phyloP scores from a whole-genome alignment of 2,113 vertebrate genomes.

The Xiphophorus couchianus region DNA sequence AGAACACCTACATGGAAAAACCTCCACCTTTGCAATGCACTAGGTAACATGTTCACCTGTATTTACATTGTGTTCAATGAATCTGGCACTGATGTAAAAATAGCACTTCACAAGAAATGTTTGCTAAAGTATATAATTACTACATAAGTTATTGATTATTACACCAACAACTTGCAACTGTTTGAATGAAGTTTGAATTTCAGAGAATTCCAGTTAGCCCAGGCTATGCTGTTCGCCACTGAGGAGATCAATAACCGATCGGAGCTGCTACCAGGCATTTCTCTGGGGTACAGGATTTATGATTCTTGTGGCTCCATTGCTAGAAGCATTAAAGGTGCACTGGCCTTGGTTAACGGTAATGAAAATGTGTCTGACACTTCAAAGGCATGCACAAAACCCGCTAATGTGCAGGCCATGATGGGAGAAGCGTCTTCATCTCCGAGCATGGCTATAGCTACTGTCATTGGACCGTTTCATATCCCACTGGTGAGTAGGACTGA shows the following conservation, averaged over 20 bases:
- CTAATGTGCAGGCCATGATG: constrained; percentile 73
- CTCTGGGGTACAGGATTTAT: constrained; percentile 77
- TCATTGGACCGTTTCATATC: constrained; percentile 73
- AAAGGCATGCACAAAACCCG: constrained; percentile 52
- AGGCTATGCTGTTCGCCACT: constrained; percentile 77
- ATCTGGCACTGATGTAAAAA: too few relatives aligned
- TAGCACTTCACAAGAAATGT: too few relatives aligned
- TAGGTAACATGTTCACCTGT: constrained; percentile 52
- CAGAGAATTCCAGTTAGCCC: constrained; percentile 75
- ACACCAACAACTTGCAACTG: not conserved
- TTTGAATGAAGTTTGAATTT: constrained; percentile 71
- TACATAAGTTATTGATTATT: not conserved
- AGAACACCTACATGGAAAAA: constrained; percentile 43
- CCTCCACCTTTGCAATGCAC: constrained; percentile 68
- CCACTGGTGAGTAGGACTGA: constrained; percentile 67
- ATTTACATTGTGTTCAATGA: too few relatives aligned
- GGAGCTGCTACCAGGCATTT: constrained; percentile 73
- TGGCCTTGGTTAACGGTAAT: constrained; percentile 71
- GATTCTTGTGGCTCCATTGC: constrained; percentile 72
- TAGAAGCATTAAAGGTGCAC: constrained; percentile 51
- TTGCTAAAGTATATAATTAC: not conserved
- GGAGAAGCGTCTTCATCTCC: constrained; percentile 75
- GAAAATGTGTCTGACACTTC: constrained; percentile 5
- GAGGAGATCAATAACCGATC: constrained; percentile 80
- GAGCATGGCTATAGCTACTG: constrained; percentile 70